These are phyloP conservation scores for Leptoclinus maculatus DNA, from an alignment of 2,797 vertebrate species.

Conservation along the genomic window DNA sequence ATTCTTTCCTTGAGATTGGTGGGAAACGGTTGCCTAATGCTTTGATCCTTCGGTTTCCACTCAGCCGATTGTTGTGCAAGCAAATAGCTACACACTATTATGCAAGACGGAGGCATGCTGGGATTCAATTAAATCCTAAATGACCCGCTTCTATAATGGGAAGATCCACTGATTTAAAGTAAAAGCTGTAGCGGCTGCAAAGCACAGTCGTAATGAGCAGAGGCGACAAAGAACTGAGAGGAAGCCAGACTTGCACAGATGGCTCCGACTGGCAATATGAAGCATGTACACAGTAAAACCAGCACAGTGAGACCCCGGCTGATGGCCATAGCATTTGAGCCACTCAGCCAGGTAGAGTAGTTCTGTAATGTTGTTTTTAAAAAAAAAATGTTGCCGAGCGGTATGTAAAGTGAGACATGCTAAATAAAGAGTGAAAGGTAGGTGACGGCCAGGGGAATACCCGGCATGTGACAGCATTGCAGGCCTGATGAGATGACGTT, in stretches of 20 bases:
- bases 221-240: slow-evolving; percentile 51
- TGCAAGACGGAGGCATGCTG: slow-evolving; percentile 67
- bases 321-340: slow-evolving; percentile 32
- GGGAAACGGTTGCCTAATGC: slow-evolving; percentile 66
- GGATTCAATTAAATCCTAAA: slow-evolving; percentile 75
- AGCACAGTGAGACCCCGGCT: slow-evolving; percentile 55
- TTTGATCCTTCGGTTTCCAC: slow-evolving; percentile 69
- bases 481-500: slow-evolving; percentile 63
- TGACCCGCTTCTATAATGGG: slow-evolving; percentile 66
- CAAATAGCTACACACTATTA: slow-evolving; percentile 68
- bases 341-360: slow-evolving; percentile 53
- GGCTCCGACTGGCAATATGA: slow-evolving; percentile 59
- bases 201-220: slow-evolving; percentile 33
- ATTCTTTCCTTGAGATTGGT: slow-evolving; percentile 65
- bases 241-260: slow-evolving; percentile 65
- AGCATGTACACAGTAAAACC: slow-evolving; percentile 62
- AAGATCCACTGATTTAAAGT: slow-evolving; percentile 45
- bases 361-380: slow-evolving; percentile 24
- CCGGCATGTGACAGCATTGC: slow-evolving; percentile 70
- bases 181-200: slow-evolving; percentile 32
- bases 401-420: slow-evolving; percentile 62
- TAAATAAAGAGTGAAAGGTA: slow-evolving; percentile 65
- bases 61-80: slow-evolving; percentile 62
- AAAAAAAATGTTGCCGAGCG: no score
- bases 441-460: slow-evolving; percentile 77